A percentile compares a stretch with the other conserved stretches of the same genome.
phyloP scores from a whole-genome alignment of 1,140 invertebrate species.

The Nebria ingens region DNA sequence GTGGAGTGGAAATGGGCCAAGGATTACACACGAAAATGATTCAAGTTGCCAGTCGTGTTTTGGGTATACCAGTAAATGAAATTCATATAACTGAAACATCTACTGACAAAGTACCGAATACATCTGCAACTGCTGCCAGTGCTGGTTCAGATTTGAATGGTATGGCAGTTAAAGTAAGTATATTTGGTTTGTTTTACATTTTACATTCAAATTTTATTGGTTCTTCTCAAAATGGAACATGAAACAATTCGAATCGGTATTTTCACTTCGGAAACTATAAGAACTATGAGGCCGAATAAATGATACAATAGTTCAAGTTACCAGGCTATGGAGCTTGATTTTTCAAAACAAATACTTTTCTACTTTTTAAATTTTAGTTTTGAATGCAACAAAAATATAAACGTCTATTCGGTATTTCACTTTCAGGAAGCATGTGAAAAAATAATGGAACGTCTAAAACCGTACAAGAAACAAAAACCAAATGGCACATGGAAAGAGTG shows the following conservation, averaged over 20 bases:
- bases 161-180: constrained; percentile 75
- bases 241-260: no score
- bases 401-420: constrained; percentile 2
- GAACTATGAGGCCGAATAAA: not conserved
- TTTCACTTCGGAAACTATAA: no score
- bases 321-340: no score
- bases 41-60: constrained; percentile 64
- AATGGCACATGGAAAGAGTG: constrained; percentile 77
- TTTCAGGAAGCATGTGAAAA: constrained; percentile 69
- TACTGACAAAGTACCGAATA: constrained; percentile 92
- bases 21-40: constrained; percentile 93
- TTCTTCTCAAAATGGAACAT: no score
- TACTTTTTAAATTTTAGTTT: constrained; percentile 8
- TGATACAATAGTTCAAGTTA: no score
- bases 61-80: constrained; percentile 61
- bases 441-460: constrained; percentile 64
- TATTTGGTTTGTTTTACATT: not conserved
- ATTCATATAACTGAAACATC: constrained; percentile 83
- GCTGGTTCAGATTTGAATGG: constrained; percentile 88
- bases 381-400: not conserved
- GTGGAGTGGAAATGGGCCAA: constrained; percentile 93
- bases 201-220: no score
- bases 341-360: not conserved
- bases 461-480: constrained; percentile 66
- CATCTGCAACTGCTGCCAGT: constrained; percentile 85